These are phyloP conservation scores for Oreochromis grahami DNA, from an alignment of 2,797 vertebrate species.

Conservation along the genomic window DNA sequence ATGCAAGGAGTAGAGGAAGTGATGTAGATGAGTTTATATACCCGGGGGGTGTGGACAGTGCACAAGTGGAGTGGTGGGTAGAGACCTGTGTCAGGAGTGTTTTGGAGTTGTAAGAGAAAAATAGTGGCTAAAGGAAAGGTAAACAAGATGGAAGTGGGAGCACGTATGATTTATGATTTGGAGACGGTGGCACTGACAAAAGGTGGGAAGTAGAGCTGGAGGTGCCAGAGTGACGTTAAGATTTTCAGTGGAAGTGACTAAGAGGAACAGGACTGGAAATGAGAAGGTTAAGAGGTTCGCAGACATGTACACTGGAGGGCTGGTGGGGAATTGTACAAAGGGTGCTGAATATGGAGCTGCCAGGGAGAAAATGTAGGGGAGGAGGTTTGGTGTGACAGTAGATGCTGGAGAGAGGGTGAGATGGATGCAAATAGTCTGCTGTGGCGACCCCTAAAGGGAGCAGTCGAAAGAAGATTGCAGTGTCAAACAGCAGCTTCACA, in stretches of 20 bases:
- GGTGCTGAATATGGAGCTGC: background rate
- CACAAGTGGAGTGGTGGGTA: background rate
- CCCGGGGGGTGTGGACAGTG: background rate
- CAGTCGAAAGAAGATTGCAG: background rate
- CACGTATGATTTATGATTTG: background rate
- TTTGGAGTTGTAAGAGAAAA: background rate
- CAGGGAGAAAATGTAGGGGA: background rate
- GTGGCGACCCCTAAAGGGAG: background rate
- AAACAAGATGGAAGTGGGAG: background rate
- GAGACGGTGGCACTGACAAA: background rate
- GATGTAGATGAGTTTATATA: background rate
- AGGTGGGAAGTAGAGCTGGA: background rate
- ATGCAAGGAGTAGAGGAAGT: background rate
- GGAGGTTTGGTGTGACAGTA: background rate
- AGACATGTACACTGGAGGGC: background rate
- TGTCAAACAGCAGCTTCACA: background rate
- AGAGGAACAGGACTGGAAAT: background rate
- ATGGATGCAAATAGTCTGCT: background rate
- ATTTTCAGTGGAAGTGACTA: too few species aligned
- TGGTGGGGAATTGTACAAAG: background rate
- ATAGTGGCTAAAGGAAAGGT: background rate
- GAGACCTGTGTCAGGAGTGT: background rate
- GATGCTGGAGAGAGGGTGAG: background rate
- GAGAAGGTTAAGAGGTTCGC: background rate
- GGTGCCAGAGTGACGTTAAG: background rate